Conservation (phyloP, 2,888 invertebrate genomes). For the Spilarctia lutea region DNA sequence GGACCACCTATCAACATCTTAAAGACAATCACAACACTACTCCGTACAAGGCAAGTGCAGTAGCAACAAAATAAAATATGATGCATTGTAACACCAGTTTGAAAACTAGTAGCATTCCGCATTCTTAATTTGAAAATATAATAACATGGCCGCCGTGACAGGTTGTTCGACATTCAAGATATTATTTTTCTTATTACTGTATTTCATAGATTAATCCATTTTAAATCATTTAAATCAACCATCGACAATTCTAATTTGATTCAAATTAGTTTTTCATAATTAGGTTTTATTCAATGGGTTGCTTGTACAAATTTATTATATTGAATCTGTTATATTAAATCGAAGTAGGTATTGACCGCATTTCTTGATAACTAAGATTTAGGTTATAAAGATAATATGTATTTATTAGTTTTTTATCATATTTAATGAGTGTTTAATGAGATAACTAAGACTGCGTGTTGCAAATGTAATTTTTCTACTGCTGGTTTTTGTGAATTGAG, state of each 20-base stretch:
- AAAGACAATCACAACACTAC: constrained; percentile 14
- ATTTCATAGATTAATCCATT: background rate
- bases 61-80: constrained; percentile 8
- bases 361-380: background rate
- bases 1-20: constrained; percentile 16
- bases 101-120: background rate
- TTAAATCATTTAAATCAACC: background rate
- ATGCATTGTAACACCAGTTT: constrained; percentile 9
- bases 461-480: background rate
- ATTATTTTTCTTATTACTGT: background rate
- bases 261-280: background rate
- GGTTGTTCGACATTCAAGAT: background rate
- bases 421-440: background rate
- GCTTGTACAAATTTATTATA: background rate
- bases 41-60: constrained; percentile 7
- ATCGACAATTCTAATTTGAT: background rate
- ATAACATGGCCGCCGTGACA: background rate
- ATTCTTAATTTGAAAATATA: constrained; percentile 4
- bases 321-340: background rate
- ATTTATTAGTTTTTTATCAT: background rate
- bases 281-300: background rate
- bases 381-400: background rate
- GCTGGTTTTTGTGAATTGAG: background rate
- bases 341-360: background rate
- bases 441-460: background rate